A percentile compares a stretch with the other conserved stretches of the same genome.
Evolutionary conservation across 2,888 invertebrate species (phyloP).

Genomic region (Lepas anatifera): DNA sequence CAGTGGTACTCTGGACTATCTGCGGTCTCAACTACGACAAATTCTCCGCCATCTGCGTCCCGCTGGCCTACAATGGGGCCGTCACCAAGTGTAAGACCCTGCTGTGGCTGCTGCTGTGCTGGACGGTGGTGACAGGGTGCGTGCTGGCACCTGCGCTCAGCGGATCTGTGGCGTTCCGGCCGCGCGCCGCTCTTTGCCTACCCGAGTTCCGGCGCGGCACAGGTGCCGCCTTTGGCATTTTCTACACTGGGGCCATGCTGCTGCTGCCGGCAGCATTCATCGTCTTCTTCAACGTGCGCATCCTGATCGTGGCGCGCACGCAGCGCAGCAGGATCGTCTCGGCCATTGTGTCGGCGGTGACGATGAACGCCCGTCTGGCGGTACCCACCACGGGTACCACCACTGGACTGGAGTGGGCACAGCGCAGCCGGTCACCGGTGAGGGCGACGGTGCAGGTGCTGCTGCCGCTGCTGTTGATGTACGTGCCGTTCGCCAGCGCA

Average conservation of each 20-base stretch:
- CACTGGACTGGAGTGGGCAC: background rate
- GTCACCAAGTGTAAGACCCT: background rate
- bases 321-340: constrained; percentile 6
- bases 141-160: background rate
- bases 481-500: background rate
- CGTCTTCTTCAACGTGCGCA: constrained; percentile 6
- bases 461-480: constrained; percentile 2
- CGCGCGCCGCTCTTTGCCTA: background rate
- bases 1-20: background rate
- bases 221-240: background rate
- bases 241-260: background rate
- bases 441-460: background rate
- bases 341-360: constrained; percentile 10
- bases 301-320: constrained; percentile 3
- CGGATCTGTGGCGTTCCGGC: background rate
- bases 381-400: background rate
- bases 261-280: constrained; percentile 7
- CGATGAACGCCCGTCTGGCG: constrained; percentile 8
- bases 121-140: background rate
- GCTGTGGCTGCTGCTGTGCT: background rate
- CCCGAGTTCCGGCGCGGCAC: background rate
- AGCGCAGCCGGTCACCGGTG: constrained; percentile 2
- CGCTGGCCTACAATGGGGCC: background rate
- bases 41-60: constrained; percentile 10
- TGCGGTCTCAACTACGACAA: constrained; percentile 14